Evolutionary conservation across 1,140 invertebrate genomes (phyloP).

Genomic region (Varroa destructor): DNA sequence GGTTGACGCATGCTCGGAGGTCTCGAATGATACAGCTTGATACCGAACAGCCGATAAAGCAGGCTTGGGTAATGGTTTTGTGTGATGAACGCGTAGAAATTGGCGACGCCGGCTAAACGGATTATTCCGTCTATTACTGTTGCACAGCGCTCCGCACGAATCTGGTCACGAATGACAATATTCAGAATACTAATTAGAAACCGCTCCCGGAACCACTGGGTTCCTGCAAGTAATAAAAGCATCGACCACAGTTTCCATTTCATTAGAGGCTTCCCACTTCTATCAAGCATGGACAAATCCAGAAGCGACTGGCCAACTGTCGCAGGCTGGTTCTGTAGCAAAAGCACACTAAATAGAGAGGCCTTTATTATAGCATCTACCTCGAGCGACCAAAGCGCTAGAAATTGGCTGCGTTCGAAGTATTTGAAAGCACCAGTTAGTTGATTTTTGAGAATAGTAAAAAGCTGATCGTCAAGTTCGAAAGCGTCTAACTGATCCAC

Average conservation of each 20-base stretch:
- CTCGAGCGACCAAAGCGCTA: constrained; percentile 18
- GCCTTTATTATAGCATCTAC: constrained; percentile 4
- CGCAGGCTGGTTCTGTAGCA: constrained; percentile 3
- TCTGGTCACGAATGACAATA: neutral
- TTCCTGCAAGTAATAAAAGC: neutral
- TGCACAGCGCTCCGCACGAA: constrained; percentile 1
- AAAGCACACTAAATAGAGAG: constrained; percentile 4
- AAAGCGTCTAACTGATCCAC: constrained; percentile 18
- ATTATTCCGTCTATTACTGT: constrained; percentile 3
- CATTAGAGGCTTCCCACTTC: neutral
- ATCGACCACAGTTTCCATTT: constrained; percentile 2
- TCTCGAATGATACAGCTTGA: constrained; percentile 1
- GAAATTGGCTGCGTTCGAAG: constrained; percentile 12
- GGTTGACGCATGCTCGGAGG: neutral
- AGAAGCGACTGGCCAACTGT: constrained; percentile 20
- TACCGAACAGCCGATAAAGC: constrained; percentile 13
- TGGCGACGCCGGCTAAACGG: constrained; percentile 4
- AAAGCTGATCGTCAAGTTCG: constrained; percentile 6
- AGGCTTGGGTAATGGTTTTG: constrained; percentile 17
- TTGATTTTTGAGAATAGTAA: neutral
- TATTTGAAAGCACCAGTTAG: constrained; percentile 21
- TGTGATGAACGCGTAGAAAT: constrained; percentile 20
- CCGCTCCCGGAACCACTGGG: constrained; percentile 22
- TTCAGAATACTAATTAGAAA: neutral
- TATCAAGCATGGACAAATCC: neutral